A percentile compares a stretch with the other conserved stretches of the same genome.
Conservation (phyloP, 2,113 vertebrate genomes). For the Salvelinus alpinus region DNA sequence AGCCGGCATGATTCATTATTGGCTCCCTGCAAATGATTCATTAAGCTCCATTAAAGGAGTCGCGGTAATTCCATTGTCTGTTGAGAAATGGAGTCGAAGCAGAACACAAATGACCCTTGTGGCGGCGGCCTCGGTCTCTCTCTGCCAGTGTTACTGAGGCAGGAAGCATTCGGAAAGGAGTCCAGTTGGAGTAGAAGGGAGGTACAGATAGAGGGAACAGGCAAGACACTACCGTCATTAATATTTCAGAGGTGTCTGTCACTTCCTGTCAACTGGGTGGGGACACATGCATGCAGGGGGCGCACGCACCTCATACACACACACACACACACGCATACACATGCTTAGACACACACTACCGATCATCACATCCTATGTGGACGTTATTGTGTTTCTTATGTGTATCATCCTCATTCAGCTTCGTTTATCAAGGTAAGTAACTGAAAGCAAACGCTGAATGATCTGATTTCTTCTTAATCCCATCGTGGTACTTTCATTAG, state of each 20-base stretch:
- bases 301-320: too few species aligned
- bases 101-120: too few species aligned
- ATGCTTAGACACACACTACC: too few species aligned
- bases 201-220: background rate
- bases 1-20: slow-evolving; percentile 5
- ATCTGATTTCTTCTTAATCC: background rate
- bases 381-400: background rate
- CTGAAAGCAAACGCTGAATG: background rate
- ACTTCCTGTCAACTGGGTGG: too few species aligned
- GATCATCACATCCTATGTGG: too few species aligned
- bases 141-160: background rate
- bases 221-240: background rate
- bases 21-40: slow-evolving; percentile 19
- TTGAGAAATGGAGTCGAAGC: background rate
- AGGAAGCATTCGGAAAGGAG: background rate
- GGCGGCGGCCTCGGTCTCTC: too few species aligned
- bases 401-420: background rate
- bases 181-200: background rate
- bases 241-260: too few species aligned
- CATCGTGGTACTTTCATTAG: background rate
- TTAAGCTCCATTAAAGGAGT: slow-evolving; percentile 11
- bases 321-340: too few species aligned
- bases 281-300: too few species aligned
- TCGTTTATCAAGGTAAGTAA: background rate
- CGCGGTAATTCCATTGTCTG: slow-evolving; percentile 10